phyloP scores from a whole-genome alignment of 2,797 vertebrate species.

The Urosaurus nigricauda region DNA sequence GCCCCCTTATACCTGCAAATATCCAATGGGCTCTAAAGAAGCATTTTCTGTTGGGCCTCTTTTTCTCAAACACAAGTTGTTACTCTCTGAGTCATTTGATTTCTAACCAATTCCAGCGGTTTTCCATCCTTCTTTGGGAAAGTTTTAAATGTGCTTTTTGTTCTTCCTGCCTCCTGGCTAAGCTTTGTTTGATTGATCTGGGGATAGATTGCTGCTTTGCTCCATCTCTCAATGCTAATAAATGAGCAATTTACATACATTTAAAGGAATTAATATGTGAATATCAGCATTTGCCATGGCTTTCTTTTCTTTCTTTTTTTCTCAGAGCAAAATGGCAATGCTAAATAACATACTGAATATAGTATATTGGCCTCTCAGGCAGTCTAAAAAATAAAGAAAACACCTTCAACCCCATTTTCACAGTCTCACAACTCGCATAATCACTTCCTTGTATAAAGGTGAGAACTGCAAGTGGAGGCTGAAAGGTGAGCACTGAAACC shows the following conservation, averaged over 20 bases:
- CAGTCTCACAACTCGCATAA: conserved; percentile 18
- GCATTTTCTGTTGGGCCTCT: conserved; percentile 76
- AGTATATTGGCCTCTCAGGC: conserved; percentile 46
- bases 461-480: neutral
- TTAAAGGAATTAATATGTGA: conserved; percentile 38
- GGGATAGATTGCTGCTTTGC: conserved; percentile 27
- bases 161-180: conserved; percentile 33
- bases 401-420: conserved; percentile 24
- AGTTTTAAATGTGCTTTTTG: conserved; percentile 68
- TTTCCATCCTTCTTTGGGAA: conserved; percentile 65
- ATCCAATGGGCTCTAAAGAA: conserved; percentile 77
- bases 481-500: neutral
- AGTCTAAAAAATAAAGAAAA: conserved; percentile 62
- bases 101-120: conserved; percentile 74
- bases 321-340: conserved; percentile 2
- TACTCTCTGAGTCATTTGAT: conserved; percentile 81
- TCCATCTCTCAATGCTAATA: conserved; percentile 9
- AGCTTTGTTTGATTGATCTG: conserved; percentile 28
- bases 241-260: conserved; percentile 13
- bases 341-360: conserved; percentile 63
- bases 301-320: neutral
- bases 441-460: neutral
- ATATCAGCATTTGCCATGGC: neutral
- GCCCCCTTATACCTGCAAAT: conserved; percentile 80
- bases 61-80: conserved; percentile 77